phyloP scores from a whole-genome alignment of 2,797 vertebrate species.

The Hippopotamyrus pictus region DNA sequence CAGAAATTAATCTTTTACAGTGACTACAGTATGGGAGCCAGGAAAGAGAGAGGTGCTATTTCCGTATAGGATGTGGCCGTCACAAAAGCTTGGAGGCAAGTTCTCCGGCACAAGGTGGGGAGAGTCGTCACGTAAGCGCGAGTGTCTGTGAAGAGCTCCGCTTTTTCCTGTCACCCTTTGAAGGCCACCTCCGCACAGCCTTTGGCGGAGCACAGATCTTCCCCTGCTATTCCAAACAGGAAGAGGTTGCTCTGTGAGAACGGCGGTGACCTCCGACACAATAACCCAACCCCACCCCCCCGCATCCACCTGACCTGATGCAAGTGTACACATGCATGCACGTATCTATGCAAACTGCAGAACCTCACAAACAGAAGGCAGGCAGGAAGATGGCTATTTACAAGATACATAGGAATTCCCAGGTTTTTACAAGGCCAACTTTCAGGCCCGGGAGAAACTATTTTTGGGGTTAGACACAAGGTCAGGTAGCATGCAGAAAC shows the following conservation, averaged over 20 bases:
- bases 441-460: neutral
- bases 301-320: neutral
- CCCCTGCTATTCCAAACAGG: conserved; percentile 9
- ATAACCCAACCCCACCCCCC: neutral
- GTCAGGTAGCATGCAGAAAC: neutral
- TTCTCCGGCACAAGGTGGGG: neutral
- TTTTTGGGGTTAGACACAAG: neutral
- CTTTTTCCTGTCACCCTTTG: neutral
- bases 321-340: neutral
- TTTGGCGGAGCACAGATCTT: neutral
- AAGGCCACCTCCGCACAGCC: neutral
- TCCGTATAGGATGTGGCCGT: neutral
- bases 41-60: neutral
- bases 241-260: neutral
- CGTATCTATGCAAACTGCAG: neutral
- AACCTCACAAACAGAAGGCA: neutral
- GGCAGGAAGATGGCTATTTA: neutral
- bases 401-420: neutral
- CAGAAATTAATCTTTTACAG: neutral
- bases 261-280: neutral
- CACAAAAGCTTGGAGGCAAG: neutral
- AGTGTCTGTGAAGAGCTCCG: neutral
- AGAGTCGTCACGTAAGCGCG: neutral
- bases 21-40: neutral
- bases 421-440: neutral